Evolutionary conservation across 1,140 invertebrate species (phyloP), one percentile per base, ranked within the genome.

Genomic region (Ectropis grisescens): DNA sequence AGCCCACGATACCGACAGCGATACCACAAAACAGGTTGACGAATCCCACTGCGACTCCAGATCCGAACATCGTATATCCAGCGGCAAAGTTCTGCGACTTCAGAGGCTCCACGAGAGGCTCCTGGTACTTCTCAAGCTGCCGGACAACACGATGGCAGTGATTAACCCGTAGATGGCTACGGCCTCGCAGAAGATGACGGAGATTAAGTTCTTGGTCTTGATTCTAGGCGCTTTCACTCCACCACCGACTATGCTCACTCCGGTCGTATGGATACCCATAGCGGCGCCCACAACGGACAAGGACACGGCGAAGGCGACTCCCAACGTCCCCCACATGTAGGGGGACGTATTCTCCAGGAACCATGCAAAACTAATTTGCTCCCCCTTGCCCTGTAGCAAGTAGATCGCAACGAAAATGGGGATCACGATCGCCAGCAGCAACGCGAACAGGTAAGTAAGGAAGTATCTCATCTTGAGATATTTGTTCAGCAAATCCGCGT

Each of bases 111-210:
- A 79, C 66, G 40, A 68, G 32, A 7, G 60, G 57, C 30, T 72
- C 64, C 7, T 65, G 70, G 47, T 88, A 89, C 37, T 82, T 60
- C 31, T 90, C 90, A 41, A 96, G 80, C 65, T 87, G 47, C 94
- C 95, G 32, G 93, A 93, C 23, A 98, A 86, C 13, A 99, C 95
- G 68, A 99, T 98, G 14, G 97, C 96, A 59, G 97, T 97, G 64
- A 98, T 98, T 12, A 99, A 87, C n/a, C 97, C 97, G 76, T 98
- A 99, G 82, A 99, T 99, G 33, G 97, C 97, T 0, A 99, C 97
- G 55, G 97, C 97, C 84, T 99, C 97, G 78, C 97, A 99, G 85
- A 99, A 98, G 78, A 99, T 98, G 64, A 99, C 97, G 32, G 96
- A 98, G 60, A 99, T 98, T 53, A 99, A 88, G 84, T 99, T 99